phyloP scores from a whole-genome alignment of 2,113 vertebrate species.

The Lophochroa leadbeateri region DNA sequence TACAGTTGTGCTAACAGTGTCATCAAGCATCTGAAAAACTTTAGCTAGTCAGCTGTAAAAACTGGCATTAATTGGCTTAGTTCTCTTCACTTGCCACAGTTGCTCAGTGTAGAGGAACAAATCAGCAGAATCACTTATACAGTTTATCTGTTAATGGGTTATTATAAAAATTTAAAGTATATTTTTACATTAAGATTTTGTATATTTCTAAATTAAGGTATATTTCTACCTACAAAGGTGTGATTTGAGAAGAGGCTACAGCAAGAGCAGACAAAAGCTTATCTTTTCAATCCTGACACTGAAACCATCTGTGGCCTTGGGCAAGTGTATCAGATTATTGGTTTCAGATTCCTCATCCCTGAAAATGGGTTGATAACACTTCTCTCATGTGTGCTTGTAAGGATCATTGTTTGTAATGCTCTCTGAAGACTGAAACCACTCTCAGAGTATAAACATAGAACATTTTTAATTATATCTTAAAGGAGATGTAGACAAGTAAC shows the following conservation, averaged over 20 bases:
- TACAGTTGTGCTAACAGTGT: background rate
- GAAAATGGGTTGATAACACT: background rate
- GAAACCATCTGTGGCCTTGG: background rate
- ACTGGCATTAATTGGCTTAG: background rate
- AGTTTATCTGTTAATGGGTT: fast-evolving
- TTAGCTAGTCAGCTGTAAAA: background rate
- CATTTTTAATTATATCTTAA: background rate
- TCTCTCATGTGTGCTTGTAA: background rate
- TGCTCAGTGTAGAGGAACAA: background rate
- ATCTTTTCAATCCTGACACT: background rate
- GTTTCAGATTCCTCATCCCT: background rate
- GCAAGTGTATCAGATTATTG: background rate
- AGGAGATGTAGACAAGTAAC: background rate
- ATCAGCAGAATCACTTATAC: background rate
- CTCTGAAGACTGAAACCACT: background rate
- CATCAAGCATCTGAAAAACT: background rate
- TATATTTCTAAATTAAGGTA: background rate
- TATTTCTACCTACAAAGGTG: background rate
- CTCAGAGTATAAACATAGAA: background rate
- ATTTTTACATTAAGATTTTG: background rate
- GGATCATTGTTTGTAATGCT: background rate
- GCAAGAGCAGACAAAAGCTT: background rate
- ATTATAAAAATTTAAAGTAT: background rate
- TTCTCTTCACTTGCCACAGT: background rate
- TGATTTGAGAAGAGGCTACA: background rate